Evolutionary conservation across 1,140 invertebrate genomes (phyloP).

Genomic region (Dendrolimus kikuchii): DNA sequence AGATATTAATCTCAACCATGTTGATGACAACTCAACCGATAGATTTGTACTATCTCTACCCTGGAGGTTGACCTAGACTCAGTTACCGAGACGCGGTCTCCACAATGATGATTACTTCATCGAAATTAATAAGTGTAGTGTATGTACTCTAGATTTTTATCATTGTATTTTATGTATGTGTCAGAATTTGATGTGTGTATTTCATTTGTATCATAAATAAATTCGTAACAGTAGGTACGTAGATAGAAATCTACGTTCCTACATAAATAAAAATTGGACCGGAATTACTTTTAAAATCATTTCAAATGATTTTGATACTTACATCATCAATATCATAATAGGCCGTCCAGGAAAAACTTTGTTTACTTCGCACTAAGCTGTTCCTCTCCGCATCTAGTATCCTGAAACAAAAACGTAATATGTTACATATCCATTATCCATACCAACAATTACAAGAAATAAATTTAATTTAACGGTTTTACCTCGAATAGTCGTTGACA

Average conservation of each 20-base stretch:
- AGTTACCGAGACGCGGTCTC: too few relatives aligned
- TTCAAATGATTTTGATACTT: slow-evolving; percentile 15
- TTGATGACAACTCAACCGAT: too few relatives aligned
- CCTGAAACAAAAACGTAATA: slow-evolving; percentile 22
- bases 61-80: too few relatives aligned
- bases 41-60: too few relatives aligned
- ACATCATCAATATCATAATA: slow-evolving; percentile 53
- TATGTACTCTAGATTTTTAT: too few relatives aligned
- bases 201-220: neutral
- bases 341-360: slow-evolving; percentile 40
- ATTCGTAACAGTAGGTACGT: too few relatives aligned
- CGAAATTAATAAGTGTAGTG: too few relatives aligned
- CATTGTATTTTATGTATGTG: too few relatives aligned
- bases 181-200: neutral
- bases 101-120: too few relatives aligned
- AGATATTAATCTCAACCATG: too few relatives aligned
- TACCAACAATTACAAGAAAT: neutral
- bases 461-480: slow-evolving; percentile 16
- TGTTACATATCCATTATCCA: neutral
- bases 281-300: neutral
- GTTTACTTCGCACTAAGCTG: neutral
- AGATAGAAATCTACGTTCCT: too few relatives aligned
- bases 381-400: slow-evolving; percentile 36
- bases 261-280: too few relatives aligned
- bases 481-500: slow-evolving; percentile 39